A percentile compares a stretch with the other conserved stretches of the same genome.
Conservation (phyloP, 2,797 vertebrate species). For the Cuculus canorus region DNA sequence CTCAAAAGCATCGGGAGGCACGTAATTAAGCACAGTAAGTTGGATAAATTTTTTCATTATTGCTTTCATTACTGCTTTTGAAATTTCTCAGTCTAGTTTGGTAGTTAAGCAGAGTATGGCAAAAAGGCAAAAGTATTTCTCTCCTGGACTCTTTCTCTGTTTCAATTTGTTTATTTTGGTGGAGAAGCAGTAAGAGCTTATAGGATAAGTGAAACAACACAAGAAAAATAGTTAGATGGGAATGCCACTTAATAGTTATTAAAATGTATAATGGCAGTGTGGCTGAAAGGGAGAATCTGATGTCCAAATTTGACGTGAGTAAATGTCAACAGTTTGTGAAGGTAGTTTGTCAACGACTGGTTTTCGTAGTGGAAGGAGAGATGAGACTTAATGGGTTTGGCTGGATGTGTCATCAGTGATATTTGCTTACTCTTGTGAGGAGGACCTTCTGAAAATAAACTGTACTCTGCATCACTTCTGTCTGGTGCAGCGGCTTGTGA, state of each 20-base stretch:
- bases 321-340: neutral
- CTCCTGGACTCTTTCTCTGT: neutral
- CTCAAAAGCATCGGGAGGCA: neutral
- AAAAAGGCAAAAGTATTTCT: neutral
- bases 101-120: neutral
- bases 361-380: neutral
- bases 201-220: neutral
- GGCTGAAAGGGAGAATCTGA: neutral
- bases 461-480: neutral
- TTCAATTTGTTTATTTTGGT: neutral
- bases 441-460: neutral
- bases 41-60: neutral
- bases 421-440: neutral
- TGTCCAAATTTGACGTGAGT: neutral
- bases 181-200: neutral
- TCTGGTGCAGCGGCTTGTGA: neutral
- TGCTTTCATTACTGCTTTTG: neutral
- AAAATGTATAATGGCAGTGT: neutral
- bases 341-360: neutral
- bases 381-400: neutral
- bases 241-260: neutral
- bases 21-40: neutral
- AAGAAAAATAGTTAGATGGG: neutral
- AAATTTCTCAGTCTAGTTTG: neutral
- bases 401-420: neutral